A percentile compares a stretch with the other conserved stretches of the same genome.
Evolutionary conservation across 2,888 invertebrate species (phyloP).

Genomic region (Peribatodes rhomboidaria): DNA sequence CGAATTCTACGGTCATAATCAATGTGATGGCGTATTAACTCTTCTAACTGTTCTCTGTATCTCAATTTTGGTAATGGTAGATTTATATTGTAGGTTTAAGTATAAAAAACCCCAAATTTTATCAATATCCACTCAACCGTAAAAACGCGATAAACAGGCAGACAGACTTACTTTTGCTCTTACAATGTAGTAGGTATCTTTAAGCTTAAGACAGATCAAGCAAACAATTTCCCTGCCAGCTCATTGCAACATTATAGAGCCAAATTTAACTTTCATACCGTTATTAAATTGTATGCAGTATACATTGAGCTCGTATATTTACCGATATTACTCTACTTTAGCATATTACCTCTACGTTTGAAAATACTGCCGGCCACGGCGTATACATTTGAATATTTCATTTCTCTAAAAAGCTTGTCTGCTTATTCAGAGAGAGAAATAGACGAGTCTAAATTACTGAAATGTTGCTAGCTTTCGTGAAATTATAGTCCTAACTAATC

Average conservation of each 20-base stretch:
- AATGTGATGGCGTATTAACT: no score
- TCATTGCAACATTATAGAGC: constrained; percentile 48
- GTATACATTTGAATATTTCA: constrained; percentile 45
- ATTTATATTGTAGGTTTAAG: no score
- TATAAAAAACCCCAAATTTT: no score
- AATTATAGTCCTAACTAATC: not conserved
- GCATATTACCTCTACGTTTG: constrained; percentile 58
- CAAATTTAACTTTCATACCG: constrained; percentile 56
- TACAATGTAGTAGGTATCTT: no score
- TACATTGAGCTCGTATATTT: constrained; percentile 52
- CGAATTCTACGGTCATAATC: no score
- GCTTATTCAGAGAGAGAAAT: constrained; percentile 33
- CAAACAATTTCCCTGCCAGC: constrained; percentile 26
- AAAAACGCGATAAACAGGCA: no score
- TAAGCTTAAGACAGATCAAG: constrained; percentile 43
- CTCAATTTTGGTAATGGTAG: no score
- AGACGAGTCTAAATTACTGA: constrained; percentile 17
- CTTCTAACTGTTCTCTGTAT: no score
- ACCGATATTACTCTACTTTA: constrained; percentile 63
- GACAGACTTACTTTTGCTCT: no score
- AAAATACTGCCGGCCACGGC: constrained; percentile 52
- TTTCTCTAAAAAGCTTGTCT: constrained; percentile 31
- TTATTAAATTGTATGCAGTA: constrained; percentile 63
- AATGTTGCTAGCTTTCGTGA: not conserved
- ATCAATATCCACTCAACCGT: no score